Evolutionary conservation across 2,113 vertebrate genomes (phyloP).

Genomic region (Pholis gunnellus): DNA sequence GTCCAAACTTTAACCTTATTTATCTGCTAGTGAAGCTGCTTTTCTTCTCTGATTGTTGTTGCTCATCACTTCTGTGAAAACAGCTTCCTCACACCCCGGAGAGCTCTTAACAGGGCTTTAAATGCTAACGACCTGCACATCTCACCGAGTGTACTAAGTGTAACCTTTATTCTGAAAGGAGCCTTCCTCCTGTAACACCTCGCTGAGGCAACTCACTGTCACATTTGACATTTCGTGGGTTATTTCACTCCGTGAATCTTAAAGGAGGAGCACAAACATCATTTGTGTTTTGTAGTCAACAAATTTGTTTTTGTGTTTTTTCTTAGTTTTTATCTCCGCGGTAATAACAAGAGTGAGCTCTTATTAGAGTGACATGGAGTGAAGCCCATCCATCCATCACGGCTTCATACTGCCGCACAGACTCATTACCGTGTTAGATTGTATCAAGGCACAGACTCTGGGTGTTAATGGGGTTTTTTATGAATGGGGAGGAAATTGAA

Average conservation of each 20-base stretch:
- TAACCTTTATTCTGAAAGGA: constrained; percentile 15
- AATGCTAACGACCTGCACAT: constrained; percentile 1
- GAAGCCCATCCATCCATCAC: constrained; percentile 51
- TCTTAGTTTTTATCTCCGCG: not conserved
- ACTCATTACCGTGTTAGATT: constrained; percentile 49
- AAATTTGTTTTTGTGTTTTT: not conserved
- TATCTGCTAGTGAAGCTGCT: not conserved
- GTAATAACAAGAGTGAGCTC: constrained; percentile 26
- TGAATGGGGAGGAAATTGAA: constrained; percentile 30
- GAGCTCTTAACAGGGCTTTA: not conserved
- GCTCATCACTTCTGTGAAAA: not conserved
- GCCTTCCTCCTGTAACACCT: not conserved
- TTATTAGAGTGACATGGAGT: constrained; percentile 43
- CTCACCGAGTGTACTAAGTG: not conserved
- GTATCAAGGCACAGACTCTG: not conserved
- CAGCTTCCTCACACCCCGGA: not conserved
- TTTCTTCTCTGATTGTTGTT: not conserved
- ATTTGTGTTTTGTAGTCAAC: constrained; percentile 5
- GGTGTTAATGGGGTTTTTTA: not conserved
- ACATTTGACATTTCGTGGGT: constrained; percentile 39
- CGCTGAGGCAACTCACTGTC: not conserved
- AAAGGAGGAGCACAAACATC: not conserved
- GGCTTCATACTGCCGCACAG: constrained; percentile 12
- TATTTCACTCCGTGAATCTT: constrained; percentile 10
- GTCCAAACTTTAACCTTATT: not conserved